Percentiles rank a stretch among this genome's conserved stretches.
phyloP scores from a whole-genome alignment of 2,113 vertebrate species.

The Tretioscincus oriximinensis region DNA sequence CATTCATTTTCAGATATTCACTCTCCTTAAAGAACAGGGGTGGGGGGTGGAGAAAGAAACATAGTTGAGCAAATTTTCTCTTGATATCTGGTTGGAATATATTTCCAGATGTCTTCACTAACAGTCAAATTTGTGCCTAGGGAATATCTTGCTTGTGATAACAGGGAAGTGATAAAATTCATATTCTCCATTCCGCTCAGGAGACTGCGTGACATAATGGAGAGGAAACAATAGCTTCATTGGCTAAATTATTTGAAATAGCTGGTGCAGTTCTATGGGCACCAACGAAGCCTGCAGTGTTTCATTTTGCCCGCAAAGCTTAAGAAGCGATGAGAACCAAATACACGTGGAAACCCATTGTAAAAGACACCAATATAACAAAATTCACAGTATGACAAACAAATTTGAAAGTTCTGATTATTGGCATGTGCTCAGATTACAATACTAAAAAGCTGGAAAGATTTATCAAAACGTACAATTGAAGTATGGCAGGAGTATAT shows the following conservation, averaged over 20 bases:
- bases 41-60: too few relatives aligned
- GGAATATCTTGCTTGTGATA: slow-evolving; percentile 51
- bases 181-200: slow-evolving; percentile 57
- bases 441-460: too few relatives aligned
- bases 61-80: slow-evolving; percentile 30
- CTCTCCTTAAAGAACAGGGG: background rate
- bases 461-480: too few relatives aligned
- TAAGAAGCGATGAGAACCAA: background rate
- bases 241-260: slow-evolving; percentile 55
- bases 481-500: too few relatives aligned
- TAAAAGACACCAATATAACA: too few relatives aligned
- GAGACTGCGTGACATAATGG: slow-evolving; percentile 49
- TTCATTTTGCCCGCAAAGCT: background rate
- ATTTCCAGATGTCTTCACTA: slow-evolving; percentile 56
- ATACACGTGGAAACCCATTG: too few relatives aligned
- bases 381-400: too few relatives aligned
- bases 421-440: too few relatives aligned
- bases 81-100: slow-evolving; percentile 15
- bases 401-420: too few relatives aligned
- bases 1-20: slow-evolving; percentile 17
- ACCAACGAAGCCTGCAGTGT: slow-evolving; percentile 24
- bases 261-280: slow-evolving; percentile 38
- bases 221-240: slow-evolving; percentile 56
- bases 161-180: slow-evolving; percentile 52
- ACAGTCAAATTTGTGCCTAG: slow-evolving; percentile 46